These are phyloP conservation scores for Puffinus mauretanicus DNA, from an alignment of 2,113 vertebrate species.

Conservation along the genomic window DNA sequence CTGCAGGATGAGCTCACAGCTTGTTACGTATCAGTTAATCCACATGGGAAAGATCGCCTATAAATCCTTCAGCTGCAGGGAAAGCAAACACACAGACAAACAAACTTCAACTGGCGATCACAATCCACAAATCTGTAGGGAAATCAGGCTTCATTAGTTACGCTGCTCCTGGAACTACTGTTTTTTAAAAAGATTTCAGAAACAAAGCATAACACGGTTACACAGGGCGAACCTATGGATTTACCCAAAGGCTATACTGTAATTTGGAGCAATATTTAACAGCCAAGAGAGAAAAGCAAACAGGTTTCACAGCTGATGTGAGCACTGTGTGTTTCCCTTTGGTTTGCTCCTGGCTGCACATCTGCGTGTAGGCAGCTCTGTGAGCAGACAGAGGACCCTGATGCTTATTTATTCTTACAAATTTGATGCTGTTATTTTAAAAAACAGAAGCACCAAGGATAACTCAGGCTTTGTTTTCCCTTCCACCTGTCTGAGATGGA, in stretches of 20 bases:
- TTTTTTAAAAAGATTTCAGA: neutral
- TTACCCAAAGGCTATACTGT: neutral
- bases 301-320: neutral
- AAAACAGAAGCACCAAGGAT: neutral
- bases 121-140: neutral
- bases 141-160: neutral
- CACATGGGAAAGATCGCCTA: neutral
- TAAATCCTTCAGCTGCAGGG: constrained; percentile 1
- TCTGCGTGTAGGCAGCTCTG: neutral
- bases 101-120: neutral
- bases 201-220: neutral
- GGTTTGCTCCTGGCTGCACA: neutral
- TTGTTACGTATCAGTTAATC: neutral
- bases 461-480: neutral
- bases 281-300: neutral
- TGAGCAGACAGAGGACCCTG: neutral
- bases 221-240: neutral
- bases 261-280: neutral
- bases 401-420: neutral
- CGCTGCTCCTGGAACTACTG: neutral
- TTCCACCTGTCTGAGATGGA: neutral
- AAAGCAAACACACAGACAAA: neutral
- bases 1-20: neutral
- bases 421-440: neutral
- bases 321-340: neutral